Evolutionary conservation across 2,113 vertebrate species (phyloP).

Genomic region (Anguilla japonica): DNA sequence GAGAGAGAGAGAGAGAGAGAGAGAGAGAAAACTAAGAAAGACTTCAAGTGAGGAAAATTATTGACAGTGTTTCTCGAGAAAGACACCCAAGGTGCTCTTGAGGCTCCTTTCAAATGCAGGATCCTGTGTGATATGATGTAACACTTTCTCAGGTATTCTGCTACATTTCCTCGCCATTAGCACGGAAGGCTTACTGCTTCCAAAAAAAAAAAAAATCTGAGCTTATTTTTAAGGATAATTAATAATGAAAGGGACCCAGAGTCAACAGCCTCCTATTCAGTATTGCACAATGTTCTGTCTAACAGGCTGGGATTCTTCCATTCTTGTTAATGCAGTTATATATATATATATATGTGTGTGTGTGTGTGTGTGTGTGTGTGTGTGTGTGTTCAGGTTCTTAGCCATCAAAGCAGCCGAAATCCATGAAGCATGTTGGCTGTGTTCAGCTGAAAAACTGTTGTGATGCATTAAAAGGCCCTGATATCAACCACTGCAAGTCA

Average conservation of each 20-base stretch:
- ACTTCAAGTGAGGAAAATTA: background rate
- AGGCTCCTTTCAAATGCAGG: background rate
- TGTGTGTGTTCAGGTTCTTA: too few relatives aligned
- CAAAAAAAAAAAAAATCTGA: background rate
- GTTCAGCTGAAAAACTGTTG: too few relatives aligned
- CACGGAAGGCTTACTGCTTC: background rate
- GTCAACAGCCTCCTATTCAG: background rate
- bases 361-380: too few relatives aligned
- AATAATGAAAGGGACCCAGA: background rate
- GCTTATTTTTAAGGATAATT: background rate
- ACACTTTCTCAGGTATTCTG: background rate
- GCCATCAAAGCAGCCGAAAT: too few relatives aligned
- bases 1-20: background rate
- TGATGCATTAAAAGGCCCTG: too few relatives aligned
- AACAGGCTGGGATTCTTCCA: background rate
- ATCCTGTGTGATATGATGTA: background rate
- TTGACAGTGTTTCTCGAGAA: background rate
- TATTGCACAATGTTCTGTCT: background rate
- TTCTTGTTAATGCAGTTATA: background rate
- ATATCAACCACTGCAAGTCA: too few relatives aligned
- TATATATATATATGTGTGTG: too few relatives aligned
- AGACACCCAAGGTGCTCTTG: background rate
- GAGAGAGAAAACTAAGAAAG: too few relatives aligned
- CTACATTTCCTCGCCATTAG: background rate
- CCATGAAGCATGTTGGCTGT: too few relatives aligned